Percentiles rank a stretch among this genome's conserved stretches.
These are phyloP conservation scores for Clarias macrocephalus DNA, from an alignment of 2,113 vertebrate genomes.

Conservation along the genomic window DNA sequence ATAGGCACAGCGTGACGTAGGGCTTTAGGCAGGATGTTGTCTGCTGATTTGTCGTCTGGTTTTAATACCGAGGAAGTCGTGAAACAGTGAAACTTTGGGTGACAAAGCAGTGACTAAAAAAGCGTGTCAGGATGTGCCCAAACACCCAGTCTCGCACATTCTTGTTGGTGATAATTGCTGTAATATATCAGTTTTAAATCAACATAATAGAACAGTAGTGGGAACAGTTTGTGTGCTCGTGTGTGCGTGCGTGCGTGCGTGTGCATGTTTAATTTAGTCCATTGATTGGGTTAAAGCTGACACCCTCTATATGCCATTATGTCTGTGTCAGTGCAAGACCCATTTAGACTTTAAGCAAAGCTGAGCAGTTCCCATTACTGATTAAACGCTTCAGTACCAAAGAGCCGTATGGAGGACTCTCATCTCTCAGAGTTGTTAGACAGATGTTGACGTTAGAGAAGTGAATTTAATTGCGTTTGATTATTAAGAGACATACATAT, in stretches of 20 bases:
- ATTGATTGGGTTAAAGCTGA: neutral
- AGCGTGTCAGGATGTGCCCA: neutral
- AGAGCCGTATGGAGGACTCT: constrained; percentile 20
- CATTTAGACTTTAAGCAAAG: constrained; percentile 28
- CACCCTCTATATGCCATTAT: constrained; percentile 14
- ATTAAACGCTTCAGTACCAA: constrained; percentile 22
- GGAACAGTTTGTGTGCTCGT: constrained; percentile 27
- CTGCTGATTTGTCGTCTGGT: constrained; percentile 5
- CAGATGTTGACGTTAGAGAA: constrained; percentile 35
- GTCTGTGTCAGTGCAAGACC: constrained; percentile 25
- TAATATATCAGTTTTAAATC: constrained; percentile 22
- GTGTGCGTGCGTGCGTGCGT: constrained; percentile 21
- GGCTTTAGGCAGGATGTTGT: constrained; percentile 6
- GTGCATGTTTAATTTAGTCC: neutral
- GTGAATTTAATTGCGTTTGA: constrained; percentile 9
- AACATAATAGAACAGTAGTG: constrained; percentile 27
- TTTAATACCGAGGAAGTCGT: neutral
- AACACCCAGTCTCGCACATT: constrained; percentile 4
- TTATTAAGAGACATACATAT: neutral
- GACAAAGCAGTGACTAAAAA: neutral
- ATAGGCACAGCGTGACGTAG: neutral
- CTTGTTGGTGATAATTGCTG: constrained; percentile 26
- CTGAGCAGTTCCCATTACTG: constrained; percentile 36
- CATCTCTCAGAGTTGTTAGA: constrained; percentile 21
- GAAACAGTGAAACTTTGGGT: neutral